Base-by-base conservation (phyloP, 1,140 invertebrate genomes). In the Fopius arisanus region DNA sequence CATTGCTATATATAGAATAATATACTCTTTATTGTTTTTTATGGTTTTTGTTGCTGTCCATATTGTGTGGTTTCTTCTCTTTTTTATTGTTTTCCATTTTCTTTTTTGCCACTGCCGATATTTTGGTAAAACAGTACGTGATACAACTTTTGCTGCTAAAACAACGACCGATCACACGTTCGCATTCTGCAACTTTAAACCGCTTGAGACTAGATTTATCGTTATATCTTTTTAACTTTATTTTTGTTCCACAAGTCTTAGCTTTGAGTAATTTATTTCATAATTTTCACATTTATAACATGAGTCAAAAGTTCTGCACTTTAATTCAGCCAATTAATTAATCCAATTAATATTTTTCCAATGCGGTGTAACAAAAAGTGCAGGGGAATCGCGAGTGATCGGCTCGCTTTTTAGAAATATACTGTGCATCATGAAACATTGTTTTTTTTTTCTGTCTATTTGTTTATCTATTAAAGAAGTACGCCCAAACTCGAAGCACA, bases 1-100 rank as follows among this genome's bases (percentile, higher is more conserved):
- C 78, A 76, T 77, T 80, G 65, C 84, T 86, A 83, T 85, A 82
- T 87, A 87, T 88, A 88, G 86, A 88, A 88, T 88, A 88, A 88
- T 88, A 65, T 65, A 88, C 84, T 88, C 86, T 88, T 88, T 87
- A 87, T 88, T 87, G 81, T 87, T 87, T 87, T 75, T 86, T 83
- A 85, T 86, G 84, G 82, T 85, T 86, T 77, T 83, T 74, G 59
- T 74, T 82, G 78, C 85, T 85, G 81, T 86, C 81, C 83, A 84
- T 86, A 85, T 85, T 83, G 81, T 83, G 82, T 82, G 65, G 67
- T 68, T 75, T 75, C 74, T 63, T 62, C 62, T n/a, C 71, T 72
- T 75, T 77, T 51, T 68, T 66, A 76, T 72, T 80, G 74, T 74
- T 67, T 66, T 70, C 29, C 23, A 26, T 26, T 59, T 59, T 59